phyloP scores from a whole-genome alignment of 2,797 vertebrate genomes.

The Pseudochaenichthys georgianus region DNA sequence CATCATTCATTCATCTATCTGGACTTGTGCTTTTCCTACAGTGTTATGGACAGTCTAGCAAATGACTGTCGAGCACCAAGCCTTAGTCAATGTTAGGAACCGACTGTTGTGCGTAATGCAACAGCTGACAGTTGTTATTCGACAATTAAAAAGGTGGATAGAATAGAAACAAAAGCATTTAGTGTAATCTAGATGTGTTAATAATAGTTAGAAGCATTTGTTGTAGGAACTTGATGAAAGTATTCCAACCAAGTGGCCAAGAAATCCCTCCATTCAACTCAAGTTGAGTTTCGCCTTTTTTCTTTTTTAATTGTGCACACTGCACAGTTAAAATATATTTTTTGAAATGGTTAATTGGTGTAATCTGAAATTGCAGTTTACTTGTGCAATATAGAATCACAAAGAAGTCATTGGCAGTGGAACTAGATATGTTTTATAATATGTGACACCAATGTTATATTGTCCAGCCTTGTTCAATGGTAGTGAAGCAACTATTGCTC shows the following conservation, averaged over 20 bases:
- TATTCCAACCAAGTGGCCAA: neutral
- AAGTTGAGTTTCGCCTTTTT: neutral
- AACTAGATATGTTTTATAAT: neutral
- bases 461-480: constrained; percentile 30
- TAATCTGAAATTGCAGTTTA: neutral
- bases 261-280: neutral
- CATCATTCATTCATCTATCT: too few species aligned
- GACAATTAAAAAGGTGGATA: neutral
- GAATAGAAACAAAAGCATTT: neutral
- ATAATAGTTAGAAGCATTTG: neutral
- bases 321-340: neutral
- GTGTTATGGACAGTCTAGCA: neutral
- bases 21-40: too few species aligned
- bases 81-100: neutral
- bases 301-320: neutral
- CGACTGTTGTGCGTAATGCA: neutral
- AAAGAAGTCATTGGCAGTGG: neutral
- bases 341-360: neutral
- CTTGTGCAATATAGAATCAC: neutral
- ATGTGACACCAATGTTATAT: neutral
- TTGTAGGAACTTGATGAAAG: too few species aligned
- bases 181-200: neutral
- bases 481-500: constrained; percentile 15
- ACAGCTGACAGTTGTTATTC: too few species aligned
- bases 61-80: neutral